Percentiles rank a stretch among this genome's conserved stretches.
These are phyloP conservation scores for Cecidostiba fungosa DNA, from an alignment of 2,888 invertebrate genomes.

Conservation along the genomic window DNA sequence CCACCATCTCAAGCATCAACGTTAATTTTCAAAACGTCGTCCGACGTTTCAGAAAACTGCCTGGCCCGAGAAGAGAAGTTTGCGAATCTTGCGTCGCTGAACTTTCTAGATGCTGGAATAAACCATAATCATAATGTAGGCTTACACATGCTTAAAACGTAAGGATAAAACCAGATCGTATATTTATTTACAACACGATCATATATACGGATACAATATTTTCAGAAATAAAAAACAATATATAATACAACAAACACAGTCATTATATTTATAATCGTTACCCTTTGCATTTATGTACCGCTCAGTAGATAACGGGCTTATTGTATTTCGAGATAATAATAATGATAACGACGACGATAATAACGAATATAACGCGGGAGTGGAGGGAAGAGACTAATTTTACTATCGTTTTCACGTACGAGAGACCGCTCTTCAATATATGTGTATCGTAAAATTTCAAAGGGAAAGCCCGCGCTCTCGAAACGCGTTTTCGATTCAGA, in stretches of 20 bases:
- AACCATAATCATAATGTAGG: too few species aligned
- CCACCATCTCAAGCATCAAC: neutral
- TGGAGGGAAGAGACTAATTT: conserved; percentile 12
- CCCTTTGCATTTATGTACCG: neutral
- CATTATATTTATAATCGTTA: neutral
- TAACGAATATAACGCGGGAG: neutral
- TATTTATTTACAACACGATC: neutral
- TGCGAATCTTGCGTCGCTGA: too few species aligned
- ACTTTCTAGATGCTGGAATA: too few species aligned
- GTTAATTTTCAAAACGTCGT: conserved; percentile 27
- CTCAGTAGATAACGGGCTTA: neutral
- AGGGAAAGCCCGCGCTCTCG: neutral
- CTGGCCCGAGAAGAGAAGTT: too few species aligned
- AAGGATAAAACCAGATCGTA: neutral
- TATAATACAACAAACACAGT: neutral
- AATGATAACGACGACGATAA: neutral
- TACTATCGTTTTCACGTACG: conserved; percentile 1
- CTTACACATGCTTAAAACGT: too few species aligned
- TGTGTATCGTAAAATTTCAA: conserved; percentile 32
- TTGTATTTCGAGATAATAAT: conserved; percentile 7
- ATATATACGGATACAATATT: neutral
- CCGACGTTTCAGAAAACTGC: conserved; percentile 3
- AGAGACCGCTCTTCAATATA: neutral
- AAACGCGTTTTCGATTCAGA: conserved; percentile 28
- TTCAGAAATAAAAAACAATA: neutral